Base-by-base conservation (phyloP, 2,797 vertebrate species). In the Acipenser ruthenus region DNA sequence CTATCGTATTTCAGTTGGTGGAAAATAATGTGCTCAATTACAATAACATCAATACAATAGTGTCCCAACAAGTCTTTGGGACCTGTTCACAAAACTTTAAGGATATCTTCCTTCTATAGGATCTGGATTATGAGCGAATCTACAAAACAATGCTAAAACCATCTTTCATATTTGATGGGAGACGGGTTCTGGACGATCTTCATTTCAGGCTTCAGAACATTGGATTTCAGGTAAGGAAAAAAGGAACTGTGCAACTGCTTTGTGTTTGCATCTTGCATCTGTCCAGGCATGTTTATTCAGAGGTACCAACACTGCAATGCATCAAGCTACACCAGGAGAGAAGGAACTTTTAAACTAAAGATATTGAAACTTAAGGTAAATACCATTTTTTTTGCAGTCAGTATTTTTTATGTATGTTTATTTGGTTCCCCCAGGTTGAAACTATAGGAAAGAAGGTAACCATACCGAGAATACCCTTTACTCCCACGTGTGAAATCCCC, bases 401-500 rank as follows among this genome's bases (percentile, higher is more conserved):
- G 37, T 37, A 37, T 37, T 18, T 18, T 18, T 37, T 18, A 15
- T n/a, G 23, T 37, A 56, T 50, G 50, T 65, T 18, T 37, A 51
- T 49, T 53, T 12, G 74, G 9, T 10, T 70, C 10, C 77, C 79
- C 53, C 81, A 99, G 96, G 93, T 99, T 56, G 95, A 99, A 82
- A 99, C 95, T 67, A 99, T 99, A 64, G 97, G 96, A 51, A 99
- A 99, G 81, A 98, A 97, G 76, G 90, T 99, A 68, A 89, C 90
- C 0, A 78, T 86, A 3, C 84, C 91, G 64, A 87, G 94, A 73
- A 93, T 98, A 77, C 94, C 97, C 56, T 98, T 96, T 75, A 94
- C 94, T 13, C 87, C 93, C 3, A 90, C 92, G 0, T 87, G 87
- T 52, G 90, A 89, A 60, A 88, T 94, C 70, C 87, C 93, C 0